Percentiles rank a stretch among this genome's conserved stretches.
Evolutionary conservation across 2,113 vertebrate species (phyloP).

Genomic region (Microtus ochrogaster): DNA sequence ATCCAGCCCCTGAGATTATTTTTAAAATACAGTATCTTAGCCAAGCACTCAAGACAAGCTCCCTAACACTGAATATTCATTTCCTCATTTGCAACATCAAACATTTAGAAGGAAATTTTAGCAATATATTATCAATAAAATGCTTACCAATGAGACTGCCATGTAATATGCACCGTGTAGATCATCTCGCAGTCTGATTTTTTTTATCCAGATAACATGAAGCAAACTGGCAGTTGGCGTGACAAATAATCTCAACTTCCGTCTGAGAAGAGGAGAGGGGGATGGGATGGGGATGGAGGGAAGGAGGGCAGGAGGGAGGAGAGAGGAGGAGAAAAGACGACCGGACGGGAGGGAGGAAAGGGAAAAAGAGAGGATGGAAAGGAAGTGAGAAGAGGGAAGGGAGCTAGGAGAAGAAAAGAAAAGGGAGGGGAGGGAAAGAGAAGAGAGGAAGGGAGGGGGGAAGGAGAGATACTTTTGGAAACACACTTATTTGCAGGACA

Average conservation of each 20-base stretch:
- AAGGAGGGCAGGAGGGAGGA: too few species aligned
- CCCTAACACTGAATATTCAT: background rate
- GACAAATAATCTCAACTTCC: background rate
- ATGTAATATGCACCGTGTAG: background rate
- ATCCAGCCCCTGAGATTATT: background rate
- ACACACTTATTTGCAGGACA: background rate
- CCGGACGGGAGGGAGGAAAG: rapidly evolving
- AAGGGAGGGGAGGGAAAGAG: background rate
- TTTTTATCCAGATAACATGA: background rate
- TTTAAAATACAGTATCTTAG: background rate
- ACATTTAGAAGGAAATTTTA: background rate
- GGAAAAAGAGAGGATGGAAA: background rate
- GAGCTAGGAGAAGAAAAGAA: background rate
- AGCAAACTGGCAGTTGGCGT: background rate
- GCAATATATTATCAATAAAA: background rate
- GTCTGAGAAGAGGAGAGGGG: background rate
- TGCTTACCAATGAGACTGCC: background rate
- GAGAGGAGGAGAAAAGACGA: too few species aligned
- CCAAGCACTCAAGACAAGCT: background rate
- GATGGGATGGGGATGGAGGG: too few species aligned
- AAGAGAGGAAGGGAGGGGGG: background rate
- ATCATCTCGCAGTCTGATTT: background rate
- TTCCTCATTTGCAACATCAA: background rate
- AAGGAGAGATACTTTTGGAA: background rate
- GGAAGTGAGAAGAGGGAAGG: background rate